Base-by-base conservation (phyloP, 1,140 invertebrate genomes). In the Drosophila athabasca region DNA sequence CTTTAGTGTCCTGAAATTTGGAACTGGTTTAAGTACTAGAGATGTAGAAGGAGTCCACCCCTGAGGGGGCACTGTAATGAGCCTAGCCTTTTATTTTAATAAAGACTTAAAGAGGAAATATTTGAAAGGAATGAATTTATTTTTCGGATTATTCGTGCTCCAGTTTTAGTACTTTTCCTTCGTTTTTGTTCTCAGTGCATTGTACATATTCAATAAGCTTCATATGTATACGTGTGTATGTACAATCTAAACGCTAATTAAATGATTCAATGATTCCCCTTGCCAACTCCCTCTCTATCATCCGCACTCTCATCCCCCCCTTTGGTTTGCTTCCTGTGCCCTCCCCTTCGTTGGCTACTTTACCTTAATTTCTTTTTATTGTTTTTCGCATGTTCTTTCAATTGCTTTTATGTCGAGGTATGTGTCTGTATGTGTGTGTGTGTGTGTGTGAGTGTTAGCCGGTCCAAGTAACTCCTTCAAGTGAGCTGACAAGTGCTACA, bases 321-420 rank as follows among this genome's bases (percentile, higher is more conserved):
- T 53, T 15, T 3, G 22, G 7, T 48, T 31, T 44, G 13, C 45
- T 46, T 6, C 15, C 2, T 11, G 31, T 11, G 45, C 8, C 11
- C n/a, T 24, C 6, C 35, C 22, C 35, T 5, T 49, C 46, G 48
- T 70, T 62, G 53, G 69, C 77, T 85, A 81, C 82, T 89, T 81
- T 79, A 85, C 80, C 65, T 80, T 84, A 89, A 90, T 90, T 89
- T 76, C 80, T 79, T 90, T 90, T 89, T 82, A 89, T 90, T 89
- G 77, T 90, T 89, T 84, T 82, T 79, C 79, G 72, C 74, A 84
- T 89, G 77, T 85, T 89, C 78, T 73, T 85, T 89, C 74, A 79
- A 82, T 90, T 84, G 77, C 65, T 81, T 84, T 79, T 68, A 76
- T 19, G 17, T 19, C 17, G 17, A 19, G 17, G 17, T 19, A 19